Base-by-base conservation (phyloP, 2,797 vertebrate species). In the Trichosurus vulpecula region DNA sequence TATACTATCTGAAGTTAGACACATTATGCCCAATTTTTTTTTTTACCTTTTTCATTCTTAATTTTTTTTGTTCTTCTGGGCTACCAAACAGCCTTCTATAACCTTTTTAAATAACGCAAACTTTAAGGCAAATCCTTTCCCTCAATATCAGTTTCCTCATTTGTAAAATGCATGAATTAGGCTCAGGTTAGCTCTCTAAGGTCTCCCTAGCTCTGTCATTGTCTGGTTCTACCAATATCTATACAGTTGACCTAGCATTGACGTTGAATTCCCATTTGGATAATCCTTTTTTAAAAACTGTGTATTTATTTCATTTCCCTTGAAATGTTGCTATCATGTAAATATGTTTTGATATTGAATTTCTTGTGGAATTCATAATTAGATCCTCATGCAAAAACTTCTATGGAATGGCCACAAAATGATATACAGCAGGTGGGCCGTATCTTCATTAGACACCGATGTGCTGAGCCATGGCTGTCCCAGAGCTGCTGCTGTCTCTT, bases 391-490 rank as follows among this genome's bases (percentile, higher is more conserved):
- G 52, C 97, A 98, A 97, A 98, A 94, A 97, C 94, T n/a, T 56
- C 95, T 94, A 52, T 93, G 94, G 96, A 98, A 97, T 97, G 93
- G 90, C 96, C 96, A 74, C 74, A 93, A 97, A 97, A 97, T 91
- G 31, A 93, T 95, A 95, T 97, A 94, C 92, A 96, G 97, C 97
- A 98, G 97, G 97, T 94, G 96, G 96, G 92, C 51, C 96, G 66
- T n/a, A 93, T 61, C 97, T 96, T 97, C 92, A 94, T 98, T 98
- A 92, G 31, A 94, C 27, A 90, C 10, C n/a, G 61, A 91, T 54
- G 95, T 58, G 90, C 93, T 53, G 90, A 96, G 93, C 92, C 0
- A 0, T 74, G 90, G 27, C 90, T 91, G 81, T 93, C 89, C 89
- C 87, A 0, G 0, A 95, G 92, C 89, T 92, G 55, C 29, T 27